phyloP scores from a whole-genome alignment of 2,113 vertebrate species.

The Hypanus sabinus region DNA sequence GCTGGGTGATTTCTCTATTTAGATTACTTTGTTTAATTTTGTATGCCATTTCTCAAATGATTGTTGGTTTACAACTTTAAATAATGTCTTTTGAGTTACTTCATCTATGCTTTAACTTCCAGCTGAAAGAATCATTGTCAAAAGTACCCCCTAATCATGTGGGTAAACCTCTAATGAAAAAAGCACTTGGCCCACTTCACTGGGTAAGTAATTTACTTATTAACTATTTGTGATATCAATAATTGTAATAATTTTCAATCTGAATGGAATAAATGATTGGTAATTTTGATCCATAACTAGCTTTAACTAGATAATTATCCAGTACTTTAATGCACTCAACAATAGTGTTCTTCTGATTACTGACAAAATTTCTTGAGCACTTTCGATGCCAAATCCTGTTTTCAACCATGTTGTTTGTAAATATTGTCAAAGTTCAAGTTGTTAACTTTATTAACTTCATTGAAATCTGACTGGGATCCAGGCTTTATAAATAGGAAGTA shows the following conservation, averaged over 20 bases:
- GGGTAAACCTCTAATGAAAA: slow-evolving; percentile 82
- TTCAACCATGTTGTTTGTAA: not conserved
- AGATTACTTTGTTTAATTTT: slow-evolving; percentile 3
- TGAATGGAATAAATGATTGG: not conserved
- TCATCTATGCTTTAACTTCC: not conserved
- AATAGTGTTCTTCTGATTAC: not conserved
- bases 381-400: not conserved
- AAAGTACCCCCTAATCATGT: slow-evolving; percentile 80
- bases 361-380: not conserved
- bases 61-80: not conserved
- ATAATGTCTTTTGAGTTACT: not conserved
- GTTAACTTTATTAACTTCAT: not conserved
- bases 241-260: not conserved
- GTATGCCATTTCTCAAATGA: not conserved
- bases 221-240: not conserved
- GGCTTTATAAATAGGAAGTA: not conserved
- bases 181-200: slow-evolving; percentile 82
- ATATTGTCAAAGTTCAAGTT: not conserved
- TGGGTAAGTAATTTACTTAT: slow-evolving; percentile 63
- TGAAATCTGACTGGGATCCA: not conserved
- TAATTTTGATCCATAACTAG: not conserved
- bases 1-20: not conserved
- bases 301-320: slow-evolving; percentile 31
- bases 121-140: slow-evolving; percentile 89
- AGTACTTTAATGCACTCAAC: not conserved